These are phyloP conservation scores for Oreocharis arfaki DNA, from an alignment of 2,113 vertebrate genomes.

Conservation along the genomic window DNA sequence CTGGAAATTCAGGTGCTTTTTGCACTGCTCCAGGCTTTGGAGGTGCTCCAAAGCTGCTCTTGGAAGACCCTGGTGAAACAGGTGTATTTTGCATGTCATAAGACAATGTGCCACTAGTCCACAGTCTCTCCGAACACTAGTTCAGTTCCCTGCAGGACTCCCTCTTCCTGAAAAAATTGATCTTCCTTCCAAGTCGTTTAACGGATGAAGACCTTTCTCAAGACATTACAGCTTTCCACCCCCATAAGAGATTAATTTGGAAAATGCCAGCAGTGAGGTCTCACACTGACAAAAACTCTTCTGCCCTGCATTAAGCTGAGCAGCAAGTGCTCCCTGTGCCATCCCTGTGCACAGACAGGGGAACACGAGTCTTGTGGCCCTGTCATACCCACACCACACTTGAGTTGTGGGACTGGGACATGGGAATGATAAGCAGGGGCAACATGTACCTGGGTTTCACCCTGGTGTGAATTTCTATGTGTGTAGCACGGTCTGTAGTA, in stretches of 20 bases:
- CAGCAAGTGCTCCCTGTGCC: background rate
- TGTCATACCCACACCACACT: background rate
- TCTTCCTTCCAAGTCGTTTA: background rate
- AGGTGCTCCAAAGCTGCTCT: background rate
- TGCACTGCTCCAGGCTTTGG: background rate
- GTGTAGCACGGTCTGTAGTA: background rate
- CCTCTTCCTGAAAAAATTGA: background rate
- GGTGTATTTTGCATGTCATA: background rate
- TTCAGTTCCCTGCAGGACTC: too few species aligned
- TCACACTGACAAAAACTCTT: background rate
- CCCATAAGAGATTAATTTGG: background rate
- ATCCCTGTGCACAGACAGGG: background rate
- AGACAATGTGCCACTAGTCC: background rate
- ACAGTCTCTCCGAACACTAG: background rate
- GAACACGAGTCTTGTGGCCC: rapidly evolving
- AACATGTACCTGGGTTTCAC: background rate
- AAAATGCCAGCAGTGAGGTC: background rate
- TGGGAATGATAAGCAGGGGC: background rate
- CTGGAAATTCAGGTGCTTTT: constrained; percentile 26
- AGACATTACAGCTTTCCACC: background rate
- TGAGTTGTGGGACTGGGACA: rapidly evolving
- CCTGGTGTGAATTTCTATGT: background rate
- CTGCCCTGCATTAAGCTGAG: background rate
- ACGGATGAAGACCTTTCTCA: background rate
- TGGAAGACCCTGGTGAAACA: background rate